A percentile compares a stretch with the other conserved stretches of the same genome.
Conservation (phyloP, 2,888 invertebrate genomes). For the Cremastinae sp. region DNA sequence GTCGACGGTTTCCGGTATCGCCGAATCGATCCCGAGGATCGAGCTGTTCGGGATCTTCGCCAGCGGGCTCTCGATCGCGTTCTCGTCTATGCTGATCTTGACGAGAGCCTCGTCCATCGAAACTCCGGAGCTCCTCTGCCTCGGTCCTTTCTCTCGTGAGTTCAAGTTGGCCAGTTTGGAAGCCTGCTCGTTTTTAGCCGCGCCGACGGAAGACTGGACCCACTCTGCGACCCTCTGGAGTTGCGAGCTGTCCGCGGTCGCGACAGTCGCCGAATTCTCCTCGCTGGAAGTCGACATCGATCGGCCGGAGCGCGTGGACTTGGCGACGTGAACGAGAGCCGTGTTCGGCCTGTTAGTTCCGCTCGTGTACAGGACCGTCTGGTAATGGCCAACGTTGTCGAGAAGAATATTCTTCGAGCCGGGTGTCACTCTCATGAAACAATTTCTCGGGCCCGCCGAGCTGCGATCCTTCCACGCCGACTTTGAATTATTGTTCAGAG, state of each 20-base stretch:
- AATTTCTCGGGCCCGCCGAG: conserved; percentile 86
- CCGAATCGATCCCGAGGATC: conserved; percentile 32
- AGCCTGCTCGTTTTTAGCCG: conserved; percentile 46
- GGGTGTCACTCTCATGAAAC: conserved; percentile 88
- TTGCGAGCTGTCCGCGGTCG: conserved; percentile 77
- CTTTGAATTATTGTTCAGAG: conserved; percentile 57
- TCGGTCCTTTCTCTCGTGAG: conserved; percentile 27
- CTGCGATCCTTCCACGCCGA: conserved; percentile 65
- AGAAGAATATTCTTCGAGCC: conserved; percentile 90
- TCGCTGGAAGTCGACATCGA: conserved; percentile 75
- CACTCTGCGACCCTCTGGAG: conserved; percentile 88
- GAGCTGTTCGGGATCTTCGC: conserved; percentile 2
- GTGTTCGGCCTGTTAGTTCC: conserved; percentile 70
- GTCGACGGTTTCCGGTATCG: conserved; percentile 19
- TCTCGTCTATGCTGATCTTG: conserved; percentile 49
- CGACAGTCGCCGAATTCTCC: conserved; percentile 69
- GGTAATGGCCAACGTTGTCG: conserved; percentile 88
- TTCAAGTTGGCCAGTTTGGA: background rate
- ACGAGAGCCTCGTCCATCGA: conserved; percentile 49
- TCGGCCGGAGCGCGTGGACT: conserved; percentile 70
- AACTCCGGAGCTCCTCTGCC: conserved; percentile 10
- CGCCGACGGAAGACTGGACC: conserved; percentile 83
- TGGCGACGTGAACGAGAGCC: conserved; percentile 75
- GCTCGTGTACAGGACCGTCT: conserved; percentile 87
- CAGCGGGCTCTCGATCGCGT: conserved; percentile 1